These are phyloP conservation scores for Triplophysa siluroides DNA, from an alignment of 2,113 vertebrate species.

Conservation along the genomic window DNA sequence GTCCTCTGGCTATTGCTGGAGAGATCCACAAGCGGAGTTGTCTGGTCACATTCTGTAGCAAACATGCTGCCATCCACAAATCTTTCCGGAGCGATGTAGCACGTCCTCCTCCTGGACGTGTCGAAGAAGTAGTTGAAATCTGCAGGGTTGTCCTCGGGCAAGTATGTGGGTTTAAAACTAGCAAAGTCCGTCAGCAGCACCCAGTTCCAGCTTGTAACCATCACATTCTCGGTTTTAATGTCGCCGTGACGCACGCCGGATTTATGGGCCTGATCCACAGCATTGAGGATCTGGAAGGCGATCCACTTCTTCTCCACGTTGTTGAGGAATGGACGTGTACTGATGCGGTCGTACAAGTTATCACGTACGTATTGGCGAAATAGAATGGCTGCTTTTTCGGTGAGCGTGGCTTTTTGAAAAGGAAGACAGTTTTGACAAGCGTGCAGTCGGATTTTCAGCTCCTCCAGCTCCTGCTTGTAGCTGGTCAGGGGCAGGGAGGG, in stretches of 20 bases:
- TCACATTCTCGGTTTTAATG: slow-evolving; percentile 97
- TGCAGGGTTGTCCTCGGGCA: slow-evolving; percentile 97
- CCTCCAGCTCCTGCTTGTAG: slow-evolving; percentile 96
- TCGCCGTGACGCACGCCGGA: slow-evolving; percentile 95
- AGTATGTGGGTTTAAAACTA: slow-evolving; percentile 95
- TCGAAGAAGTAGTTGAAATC: slow-evolving; percentile 99
- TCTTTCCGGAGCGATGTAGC: slow-evolving; percentile 93
- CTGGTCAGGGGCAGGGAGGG: slow-evolving; percentile 91
- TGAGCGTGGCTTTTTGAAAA: slow-evolving; percentile 90
- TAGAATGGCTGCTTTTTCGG: slow-evolving; percentile 91
- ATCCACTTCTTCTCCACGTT: slow-evolving; percentile 97
- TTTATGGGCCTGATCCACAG: slow-evolving; percentile 92
- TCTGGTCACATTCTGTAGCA: slow-evolving; percentile 88
- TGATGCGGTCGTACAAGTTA: slow-evolving; percentile 96
- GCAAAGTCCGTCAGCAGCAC: slow-evolving; percentile 95
- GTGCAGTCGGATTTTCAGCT: slow-evolving; percentile 90
- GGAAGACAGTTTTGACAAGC: slow-evolving; percentile 95
- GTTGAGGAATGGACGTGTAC: slow-evolving; percentile 93
- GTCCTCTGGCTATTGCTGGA: slow-evolving; percentile 91
- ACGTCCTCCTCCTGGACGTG: slow-evolving; percentile 90
- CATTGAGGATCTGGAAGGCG: slow-evolving; percentile 93
- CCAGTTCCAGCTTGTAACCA: slow-evolving; percentile 99
- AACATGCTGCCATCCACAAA: slow-evolving; percentile 96
- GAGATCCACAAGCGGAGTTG: slow-evolving; percentile 92
- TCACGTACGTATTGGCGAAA: slow-evolving; percentile 96